phyloP scores from a whole-genome alignment of 2,888 invertebrate genomes.

The Xanthia icteritia region DNA sequence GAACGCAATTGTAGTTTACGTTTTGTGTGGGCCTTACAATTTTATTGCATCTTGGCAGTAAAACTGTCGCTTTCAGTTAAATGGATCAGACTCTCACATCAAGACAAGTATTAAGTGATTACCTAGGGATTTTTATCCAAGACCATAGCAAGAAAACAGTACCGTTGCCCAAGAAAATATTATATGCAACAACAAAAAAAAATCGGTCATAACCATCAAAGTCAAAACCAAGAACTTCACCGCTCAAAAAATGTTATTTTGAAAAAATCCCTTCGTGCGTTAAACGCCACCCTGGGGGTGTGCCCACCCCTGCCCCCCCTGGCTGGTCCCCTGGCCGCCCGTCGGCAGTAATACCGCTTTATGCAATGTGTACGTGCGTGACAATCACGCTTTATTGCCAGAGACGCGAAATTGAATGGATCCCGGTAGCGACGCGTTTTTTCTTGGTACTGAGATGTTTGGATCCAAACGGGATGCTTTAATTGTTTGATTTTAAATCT shows the following conservation, averaged over 20 bases:
- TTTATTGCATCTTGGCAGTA: background rate
- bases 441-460: conserved; percentile 57
- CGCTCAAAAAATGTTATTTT: conserved; percentile 78
- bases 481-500: conserved; percentile 38
- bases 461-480: conserved; percentile 21
- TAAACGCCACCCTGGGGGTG: conserved; percentile 73
- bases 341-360: conserved; percentile 77
- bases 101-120: background rate
- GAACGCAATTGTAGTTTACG: background rate
- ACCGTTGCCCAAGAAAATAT: conserved; percentile 17
- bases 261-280: conserved; percentile 84
- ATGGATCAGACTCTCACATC: background rate
- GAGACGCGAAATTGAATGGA: conserved; percentile 86
- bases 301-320: conserved; percentile 27
- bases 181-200: conserved; percentile 30
- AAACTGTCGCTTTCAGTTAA: conserved; percentile 9
- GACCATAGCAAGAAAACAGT: background rate
- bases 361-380: conserved; percentile 89
- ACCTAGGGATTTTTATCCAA: background rate
- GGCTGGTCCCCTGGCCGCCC: conserved; percentile 43
- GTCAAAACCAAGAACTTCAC: conserved; percentile 65
- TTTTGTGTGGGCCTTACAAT: background rate
- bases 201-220: conserved; percentile 63
- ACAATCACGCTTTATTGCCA: conserved; percentile 87
- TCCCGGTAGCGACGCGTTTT: conserved; percentile 69